phyloP scores from a whole-genome alignment of 2,888 invertebrate genomes.

The Lumbricus terrestris region DNA sequence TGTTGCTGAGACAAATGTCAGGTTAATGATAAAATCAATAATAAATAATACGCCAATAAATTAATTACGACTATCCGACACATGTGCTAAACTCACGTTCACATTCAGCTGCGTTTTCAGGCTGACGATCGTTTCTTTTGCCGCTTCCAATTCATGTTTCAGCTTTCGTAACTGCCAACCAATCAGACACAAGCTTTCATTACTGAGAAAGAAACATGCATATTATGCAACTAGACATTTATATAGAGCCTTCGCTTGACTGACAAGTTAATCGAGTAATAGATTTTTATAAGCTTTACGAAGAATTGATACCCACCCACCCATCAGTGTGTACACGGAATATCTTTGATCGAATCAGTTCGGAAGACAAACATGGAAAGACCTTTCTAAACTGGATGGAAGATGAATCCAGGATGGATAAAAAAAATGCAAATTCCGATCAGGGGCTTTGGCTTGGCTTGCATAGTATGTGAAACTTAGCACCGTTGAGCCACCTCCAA shows the following conservation, averaged over 20 bases:
- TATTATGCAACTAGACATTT: not conserved
- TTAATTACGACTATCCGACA: not conserved
- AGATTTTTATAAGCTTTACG: too few species aligned
- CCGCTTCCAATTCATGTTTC: conserved; percentile 16
- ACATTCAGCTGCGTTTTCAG: conserved; percentile 21
- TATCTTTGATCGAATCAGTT: too few species aligned
- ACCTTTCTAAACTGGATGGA: too few species aligned
- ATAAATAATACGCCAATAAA: not conserved
- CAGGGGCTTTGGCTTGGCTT: not conserved
- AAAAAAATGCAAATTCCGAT: not conserved
- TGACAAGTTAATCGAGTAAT: too few species aligned
- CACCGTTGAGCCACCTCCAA: too few species aligned
- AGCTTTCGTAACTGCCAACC: conserved; percentile 18
- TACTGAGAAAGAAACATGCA: not conserved
- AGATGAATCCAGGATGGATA: not conserved
- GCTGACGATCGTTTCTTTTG: conserved; percentile 15
- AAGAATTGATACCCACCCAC: too few species aligned
- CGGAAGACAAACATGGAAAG: too few species aligned
- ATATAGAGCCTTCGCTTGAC: not conserved
- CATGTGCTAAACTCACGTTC: conserved; percentile 6
- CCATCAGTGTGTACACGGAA: too few species aligned
- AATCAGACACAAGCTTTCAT: not conserved
- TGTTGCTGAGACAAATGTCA: not conserved
- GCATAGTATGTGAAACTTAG: too few species aligned
- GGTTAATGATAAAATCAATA: not conserved